Evolutionary conservation across 2,888 invertebrate genomes (phyloP).

Genomic region (Aricia artaxerxes): DNA sequence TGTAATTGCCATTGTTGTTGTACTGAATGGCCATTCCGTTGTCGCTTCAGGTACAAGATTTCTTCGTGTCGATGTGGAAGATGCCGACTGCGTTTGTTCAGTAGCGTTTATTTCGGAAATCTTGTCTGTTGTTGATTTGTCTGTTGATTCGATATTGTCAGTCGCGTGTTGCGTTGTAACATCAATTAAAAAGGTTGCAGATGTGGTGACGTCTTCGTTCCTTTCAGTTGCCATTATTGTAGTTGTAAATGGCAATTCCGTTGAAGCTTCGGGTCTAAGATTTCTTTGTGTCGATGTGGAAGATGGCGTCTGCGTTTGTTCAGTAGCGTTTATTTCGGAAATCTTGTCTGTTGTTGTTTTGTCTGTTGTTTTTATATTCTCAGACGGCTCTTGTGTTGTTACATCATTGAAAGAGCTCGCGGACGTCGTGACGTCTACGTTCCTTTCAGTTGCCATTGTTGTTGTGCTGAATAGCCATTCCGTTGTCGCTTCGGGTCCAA

Average conservation of each 20-base stretch:
- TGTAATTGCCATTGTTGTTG: too few species aligned
- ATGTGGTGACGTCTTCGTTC: too few species aligned
- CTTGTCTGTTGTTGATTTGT: background rate
- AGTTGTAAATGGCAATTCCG: background rate
- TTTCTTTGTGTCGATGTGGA: background rate
- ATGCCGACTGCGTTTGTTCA: too few species aligned
- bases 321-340: background rate
- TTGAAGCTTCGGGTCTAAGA: background rate
- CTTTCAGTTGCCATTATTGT: too few species aligned
- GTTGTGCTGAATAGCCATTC: background rate
- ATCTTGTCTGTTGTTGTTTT: background rate
- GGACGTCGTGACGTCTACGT: background rate
- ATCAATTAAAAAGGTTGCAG: too few species aligned
- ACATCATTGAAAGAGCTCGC: background rate
- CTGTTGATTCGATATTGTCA: too few species aligned
- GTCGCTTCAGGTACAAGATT: too few species aligned
- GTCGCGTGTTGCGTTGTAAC: too few species aligned
- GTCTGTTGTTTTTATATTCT: background rate
- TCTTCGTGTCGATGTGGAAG: background rate
- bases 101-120: too few species aligned
- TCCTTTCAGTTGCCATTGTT: background rate
- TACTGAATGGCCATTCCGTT: too few species aligned
- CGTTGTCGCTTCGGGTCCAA: background rate
- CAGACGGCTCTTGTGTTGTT: background rate
- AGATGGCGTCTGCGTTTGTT: background rate